phyloP scores from a whole-genome alignment of 2,888 invertebrate genomes.

The Latrodectus hesperus region DNA sequence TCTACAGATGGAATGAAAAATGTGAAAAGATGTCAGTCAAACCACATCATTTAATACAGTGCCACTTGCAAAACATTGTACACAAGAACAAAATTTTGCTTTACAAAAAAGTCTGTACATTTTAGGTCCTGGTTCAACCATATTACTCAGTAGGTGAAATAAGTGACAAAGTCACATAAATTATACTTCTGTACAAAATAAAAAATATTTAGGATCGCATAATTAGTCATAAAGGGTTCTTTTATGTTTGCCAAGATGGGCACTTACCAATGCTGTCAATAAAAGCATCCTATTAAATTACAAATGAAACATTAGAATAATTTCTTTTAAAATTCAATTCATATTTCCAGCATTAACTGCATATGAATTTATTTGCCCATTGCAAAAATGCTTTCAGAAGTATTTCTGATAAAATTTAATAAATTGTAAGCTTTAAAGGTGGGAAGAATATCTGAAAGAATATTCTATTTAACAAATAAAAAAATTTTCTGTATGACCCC shows the following conservation, averaged over 20 bases:
- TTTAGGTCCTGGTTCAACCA: constrained; percentile 50
- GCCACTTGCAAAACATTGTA: constrained; percentile 53
- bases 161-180: not conserved
- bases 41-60: constrained; percentile 53
- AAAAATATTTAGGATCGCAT: not conserved
- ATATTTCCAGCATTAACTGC: too few species aligned
- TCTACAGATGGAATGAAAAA: constrained; percentile 70
- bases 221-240: not conserved
- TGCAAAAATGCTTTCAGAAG: too few species aligned
- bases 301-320: too few species aligned
- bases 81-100: constrained; percentile 61
- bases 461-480: not conserved
- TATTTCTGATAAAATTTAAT: not conserved
- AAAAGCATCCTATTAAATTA: constrained; percentile 2
- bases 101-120: constrained; percentile 65
- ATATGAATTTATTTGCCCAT: too few species aligned
- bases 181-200: constrained; percentile 3
- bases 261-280: constrained; percentile 58
- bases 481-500: not conserved
- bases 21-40: constrained; percentile 68
- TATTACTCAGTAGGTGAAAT: constrained; percentile 44
- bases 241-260: constrained; percentile 20
- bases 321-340: too few species aligned
- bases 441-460: not conserved
- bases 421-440: not conserved